A percentile compares a stretch with the other conserved stretches of the same genome.
Conservation (phyloP, 2,113 vertebrate species). For the Dicrurus megarhynchus region DNA sequence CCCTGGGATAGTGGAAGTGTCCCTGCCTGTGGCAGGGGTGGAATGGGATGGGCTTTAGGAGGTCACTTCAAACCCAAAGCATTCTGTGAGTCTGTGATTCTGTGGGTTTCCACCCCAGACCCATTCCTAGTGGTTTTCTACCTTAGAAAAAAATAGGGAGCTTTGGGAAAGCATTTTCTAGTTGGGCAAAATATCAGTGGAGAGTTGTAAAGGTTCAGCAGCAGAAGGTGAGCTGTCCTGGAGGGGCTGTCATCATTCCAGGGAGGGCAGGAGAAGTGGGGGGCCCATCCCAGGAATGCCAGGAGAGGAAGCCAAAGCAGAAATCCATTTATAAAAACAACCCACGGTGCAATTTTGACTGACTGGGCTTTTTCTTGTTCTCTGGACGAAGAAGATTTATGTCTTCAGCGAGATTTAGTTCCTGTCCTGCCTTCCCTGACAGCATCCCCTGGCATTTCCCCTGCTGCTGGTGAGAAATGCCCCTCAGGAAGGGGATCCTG, state of each 20-base stretch:
- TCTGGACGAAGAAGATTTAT: neutral
- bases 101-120: neutral
- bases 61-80: no score
- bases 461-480: neutral
- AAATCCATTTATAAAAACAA: neutral
- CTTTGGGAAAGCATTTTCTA: neutral
- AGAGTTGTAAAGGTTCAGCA: neutral
- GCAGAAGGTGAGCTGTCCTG: neutral
- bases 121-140: neutral
- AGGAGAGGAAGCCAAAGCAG: neutral
- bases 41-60: neutral
- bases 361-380: neutral
- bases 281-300: rapidly evolving
- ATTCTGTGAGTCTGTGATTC: neutral
- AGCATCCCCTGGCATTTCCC: neutral
- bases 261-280: neutral
- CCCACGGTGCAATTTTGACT: rapidly evolving
- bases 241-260: rapidly evolving
- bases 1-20: neutral
- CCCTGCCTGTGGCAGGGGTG: neutral
- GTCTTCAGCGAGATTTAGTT: neutral
- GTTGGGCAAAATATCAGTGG: neutral
- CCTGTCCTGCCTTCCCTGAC: neutral
- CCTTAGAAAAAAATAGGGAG: neutral
- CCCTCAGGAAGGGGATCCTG: neutral